Percentiles rank a stretch among this genome's conserved stretches.
These are phyloP conservation scores for Ovibos moschatus DNA, from an alignment of 2,113 vertebrate species.

Conservation along the genomic window DNA sequence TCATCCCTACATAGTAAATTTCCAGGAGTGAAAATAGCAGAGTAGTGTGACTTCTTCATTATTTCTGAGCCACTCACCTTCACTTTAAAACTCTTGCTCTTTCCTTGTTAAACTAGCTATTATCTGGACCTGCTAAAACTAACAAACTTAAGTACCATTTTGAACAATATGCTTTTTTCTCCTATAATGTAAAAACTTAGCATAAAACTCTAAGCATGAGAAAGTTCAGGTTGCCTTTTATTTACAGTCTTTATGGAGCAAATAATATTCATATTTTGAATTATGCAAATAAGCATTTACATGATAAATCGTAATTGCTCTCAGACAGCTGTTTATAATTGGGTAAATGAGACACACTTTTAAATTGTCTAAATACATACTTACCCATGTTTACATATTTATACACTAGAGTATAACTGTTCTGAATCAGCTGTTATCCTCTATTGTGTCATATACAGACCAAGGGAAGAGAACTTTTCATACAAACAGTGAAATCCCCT, in stretches of 20 bases:
- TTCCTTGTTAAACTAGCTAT: conserved; percentile 25
- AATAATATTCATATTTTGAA: conserved; percentile 78
- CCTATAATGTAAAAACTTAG: conserved; percentile 35
- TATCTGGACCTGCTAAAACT: neutral
- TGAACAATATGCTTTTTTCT: neutral
- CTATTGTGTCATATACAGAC: conserved; percentile 60
- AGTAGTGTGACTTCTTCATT: neutral
- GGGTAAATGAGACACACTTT: conserved; percentile 77
- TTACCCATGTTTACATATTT: conserved; percentile 76
- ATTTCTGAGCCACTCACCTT: neutral
- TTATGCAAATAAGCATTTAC: conserved; percentile 79
- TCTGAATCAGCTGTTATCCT: conserved; percentile 56
- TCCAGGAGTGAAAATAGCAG: neutral
- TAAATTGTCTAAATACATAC: conserved; percentile 77
- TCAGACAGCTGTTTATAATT: conserved; percentile 79
- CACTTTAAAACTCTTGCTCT: conserved; percentile 21
- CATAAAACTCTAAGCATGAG: conserved; percentile 49
- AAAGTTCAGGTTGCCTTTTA: conserved; percentile 67
- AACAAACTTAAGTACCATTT: conserved; percentile 21
- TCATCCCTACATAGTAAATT: neutral
- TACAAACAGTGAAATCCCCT: conserved; percentile 1
- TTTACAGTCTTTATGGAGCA: conserved; percentile 74
- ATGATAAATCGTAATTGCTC: conserved; percentile 78
- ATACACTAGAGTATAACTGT: conserved; percentile 62
- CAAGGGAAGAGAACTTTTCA: conserved; percentile 48